Evolutionary conservation across 1,140 invertebrate species (phyloP), one percentile per base, ranked within the genome.

Genomic region (Papilio xuthus): DNA sequence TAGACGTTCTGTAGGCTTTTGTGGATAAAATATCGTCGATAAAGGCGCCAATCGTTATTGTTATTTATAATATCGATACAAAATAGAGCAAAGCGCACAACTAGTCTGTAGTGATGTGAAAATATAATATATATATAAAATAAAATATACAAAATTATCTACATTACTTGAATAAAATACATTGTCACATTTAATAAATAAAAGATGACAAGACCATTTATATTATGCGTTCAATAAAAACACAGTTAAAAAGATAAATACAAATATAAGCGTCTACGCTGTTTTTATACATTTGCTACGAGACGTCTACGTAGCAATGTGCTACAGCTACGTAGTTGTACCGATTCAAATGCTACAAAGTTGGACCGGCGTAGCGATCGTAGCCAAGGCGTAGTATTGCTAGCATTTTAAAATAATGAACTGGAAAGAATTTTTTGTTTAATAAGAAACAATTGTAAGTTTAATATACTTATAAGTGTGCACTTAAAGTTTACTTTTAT

Each of bases 31-130:
- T 82, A 84, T 86, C 76, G 80, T 72, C 85, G 84, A 86, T 87
- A 87, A 86, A 83, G 82, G 81, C 77, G 69, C 70, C 86, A 82
- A 85, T 87, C 81, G 81, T 81, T 82, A 84, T 88, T 87, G 85
- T 87, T 84, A 80, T 82, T 84, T 74, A 32, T 63, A 81, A 81
- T 85, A 83, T 87, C 86, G 83, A 87, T 84, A 86, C 78, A 83
- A 82, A 79, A 82, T 76, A 81, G 75, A 84, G 78, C 73, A 53
- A 44, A 42, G 67, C 32, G 20, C 20, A 23, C 47, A 79, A 71
- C 79, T 44, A 53, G 79, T 60, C 73, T 69, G n/a, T 74, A 73
- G 70, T 72, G 79, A 67, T 74, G 79, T 60, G 73, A 74, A 6
- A 8, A 12, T 26, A 53, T 15, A n/a, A n/a, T n/a, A n/a, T n/a